A percentile compares a stretch with the other conserved stretches of the same genome.
Conservation (phyloP, 1,140 invertebrate genomes). For the Drosophila santomea region DNA sequence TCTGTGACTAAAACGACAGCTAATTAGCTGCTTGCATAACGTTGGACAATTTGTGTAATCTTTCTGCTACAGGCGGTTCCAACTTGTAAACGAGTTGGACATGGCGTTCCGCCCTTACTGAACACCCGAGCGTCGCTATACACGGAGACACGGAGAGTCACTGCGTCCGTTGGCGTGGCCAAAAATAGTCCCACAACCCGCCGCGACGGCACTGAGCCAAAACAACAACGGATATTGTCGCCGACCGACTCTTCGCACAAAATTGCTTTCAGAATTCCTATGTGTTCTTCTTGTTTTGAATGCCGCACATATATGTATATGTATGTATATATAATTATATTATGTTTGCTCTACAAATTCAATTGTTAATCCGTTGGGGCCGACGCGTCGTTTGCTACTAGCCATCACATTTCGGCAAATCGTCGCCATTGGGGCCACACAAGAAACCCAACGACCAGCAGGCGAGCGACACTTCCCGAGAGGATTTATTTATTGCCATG, state of each 20-base stretch:
- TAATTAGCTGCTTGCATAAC: slow-evolving; percentile 59
- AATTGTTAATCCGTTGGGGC: slow-evolving; percentile 33
- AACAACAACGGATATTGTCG: slow-evolving; percentile 54
- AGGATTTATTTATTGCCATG: slow-evolving; percentile 29
- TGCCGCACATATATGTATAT: slow-evolving; percentile 27
- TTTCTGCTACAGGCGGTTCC: slow-evolving; percentile 50
- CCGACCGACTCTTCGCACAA: slow-evolving; percentile 39
- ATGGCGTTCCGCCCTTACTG: slow-evolving; percentile 64
- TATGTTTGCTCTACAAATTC: slow-evolving; percentile 14
- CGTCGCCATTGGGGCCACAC: slow-evolving; percentile 59
- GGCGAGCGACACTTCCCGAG: slow-evolving; percentile 46
- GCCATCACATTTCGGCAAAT: slow-evolving; percentile 13
- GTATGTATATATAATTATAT: slow-evolving; percentile 37
- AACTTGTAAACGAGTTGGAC: slow-evolving; percentile 78
- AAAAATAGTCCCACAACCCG: slow-evolving; percentile 67
- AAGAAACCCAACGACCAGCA: not conserved
- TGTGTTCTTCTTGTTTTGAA: slow-evolving; percentile 58
- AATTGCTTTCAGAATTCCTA: slow-evolving; percentile 49
- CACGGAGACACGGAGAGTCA: slow-evolving; percentile 11
- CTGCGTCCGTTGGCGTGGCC: slow-evolving; percentile 27
- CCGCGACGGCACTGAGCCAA: slow-evolving; percentile 64
- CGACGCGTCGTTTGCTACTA: slow-evolving; percentile 72
- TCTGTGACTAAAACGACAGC: not conserved
- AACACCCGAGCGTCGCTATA: slow-evolving; percentile 9
- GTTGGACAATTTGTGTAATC: slow-evolving; percentile 43